Evolutionary conservation across 1,140 invertebrate species (phyloP), one percentile per base, ranked within the genome.

Genomic region (Hypothenemus hampei): DNA sequence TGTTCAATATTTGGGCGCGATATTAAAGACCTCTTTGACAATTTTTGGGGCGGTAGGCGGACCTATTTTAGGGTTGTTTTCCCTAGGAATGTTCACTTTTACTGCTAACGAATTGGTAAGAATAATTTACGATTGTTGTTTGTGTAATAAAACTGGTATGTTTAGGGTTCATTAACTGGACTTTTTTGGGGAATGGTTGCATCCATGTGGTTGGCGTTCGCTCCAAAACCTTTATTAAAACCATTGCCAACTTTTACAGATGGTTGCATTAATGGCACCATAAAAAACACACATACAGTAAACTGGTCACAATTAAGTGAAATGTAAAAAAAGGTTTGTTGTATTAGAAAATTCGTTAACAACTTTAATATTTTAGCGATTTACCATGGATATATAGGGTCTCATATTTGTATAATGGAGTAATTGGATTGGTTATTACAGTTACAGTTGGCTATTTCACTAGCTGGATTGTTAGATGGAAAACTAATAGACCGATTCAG

Each of bases 401-500:
- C 8, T 94, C 91, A 0, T 95, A 95, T 66, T 81, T 93, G 77
- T 95, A 91, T 86, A 87, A 86, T 66, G 78, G 82, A 4, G 78
- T 84, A 0, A 72, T 90, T 44, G 88, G 86, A 40, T 81, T 87
- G 55, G 4, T 78, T 0, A 64, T 82, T 0, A 82, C 87, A 2
- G 63, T 88, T 2, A 24, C 84, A 0, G 60, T 87, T 46, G 87
- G 87, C 15, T 70, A 80, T 24, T 10, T 85, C 1, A 65, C 81
- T 1, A 84, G 81, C 57, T 69, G 66, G 16, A 39, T 77, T n/a
- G 62, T 69, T 23, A 71, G 61, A 24, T 65, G 20, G 53, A 61
- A 66, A 65, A 66, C 26, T 65, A 66, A 43, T 35, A 64, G 51
- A 45, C 67, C 59, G 22, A 58, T 18, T 37, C 60, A 51, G 16